Conservation (phyloP, 2,113 vertebrate genomes). For the Grammomys dolichurus region DNA sequence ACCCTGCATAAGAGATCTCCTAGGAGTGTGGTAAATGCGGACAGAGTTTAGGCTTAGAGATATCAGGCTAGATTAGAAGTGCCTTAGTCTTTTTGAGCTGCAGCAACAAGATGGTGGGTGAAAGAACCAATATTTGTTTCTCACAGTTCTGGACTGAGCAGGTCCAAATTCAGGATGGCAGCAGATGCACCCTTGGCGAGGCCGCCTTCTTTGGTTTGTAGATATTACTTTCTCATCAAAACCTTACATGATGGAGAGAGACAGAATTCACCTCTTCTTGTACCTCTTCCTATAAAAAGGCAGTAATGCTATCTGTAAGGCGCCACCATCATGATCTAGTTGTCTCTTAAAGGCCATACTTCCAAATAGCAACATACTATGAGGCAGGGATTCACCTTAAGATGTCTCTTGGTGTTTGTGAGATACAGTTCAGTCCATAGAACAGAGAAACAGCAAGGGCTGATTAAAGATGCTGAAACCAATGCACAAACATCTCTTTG, state of each 20-base stretch:
- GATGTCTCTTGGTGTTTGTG: not conserved
- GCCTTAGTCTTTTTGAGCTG: not conserved
- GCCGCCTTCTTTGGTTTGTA: not conserved
- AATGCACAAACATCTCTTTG: not conserved
- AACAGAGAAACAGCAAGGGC: not conserved
- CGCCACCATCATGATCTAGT: not conserved
- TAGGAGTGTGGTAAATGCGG: not conserved
- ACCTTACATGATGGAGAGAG: not conserved
- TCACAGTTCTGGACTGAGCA: not conserved
- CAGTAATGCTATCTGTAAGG: not conserved
- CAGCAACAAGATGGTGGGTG: not conserved
- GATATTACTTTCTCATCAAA: not conserved
- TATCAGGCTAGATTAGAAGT: not conserved
- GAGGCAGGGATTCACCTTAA: not conserved
- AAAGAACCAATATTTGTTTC: not conserved
- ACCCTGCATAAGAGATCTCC: not conserved
- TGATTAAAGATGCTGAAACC: constrained; percentile 48
- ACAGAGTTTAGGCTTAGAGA: not conserved
- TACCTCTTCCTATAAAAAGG: not conserved
- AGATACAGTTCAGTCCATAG: not conserved
- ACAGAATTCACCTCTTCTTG: not conserved
- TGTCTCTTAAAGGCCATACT: not conserved
- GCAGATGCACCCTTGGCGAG: not conserved
- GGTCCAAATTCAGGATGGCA: not conserved
- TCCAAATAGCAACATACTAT: not conserved